These are phyloP conservation scores for Sitobion miscanthi DNA, from an alignment of 1,140 invertebrate genomes.

Conservation along the genomic window DNA sequence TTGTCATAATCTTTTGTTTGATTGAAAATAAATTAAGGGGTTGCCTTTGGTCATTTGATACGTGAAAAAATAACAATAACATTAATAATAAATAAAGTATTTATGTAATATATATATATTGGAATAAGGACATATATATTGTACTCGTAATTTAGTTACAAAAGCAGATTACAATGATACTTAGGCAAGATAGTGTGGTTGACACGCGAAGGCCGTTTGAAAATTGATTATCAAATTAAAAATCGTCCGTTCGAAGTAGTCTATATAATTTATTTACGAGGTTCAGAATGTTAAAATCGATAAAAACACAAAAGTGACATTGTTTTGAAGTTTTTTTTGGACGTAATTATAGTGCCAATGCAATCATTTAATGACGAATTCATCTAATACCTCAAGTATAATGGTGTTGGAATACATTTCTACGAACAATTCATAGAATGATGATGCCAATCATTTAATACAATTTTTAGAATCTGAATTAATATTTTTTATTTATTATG, in stretches of 20 bases:
- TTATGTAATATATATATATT: not conserved
- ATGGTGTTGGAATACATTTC: not conserved
- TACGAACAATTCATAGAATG: too few species aligned
- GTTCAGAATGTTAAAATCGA: conserved; percentile 9
- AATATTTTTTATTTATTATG: too few species aligned
- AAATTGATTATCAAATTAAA: conserved; percentile 47
- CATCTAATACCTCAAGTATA: not conserved
- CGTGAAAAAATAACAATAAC: conserved; percentile 1
- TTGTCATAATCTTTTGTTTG: not conserved
- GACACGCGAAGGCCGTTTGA: conserved; percentile 40
- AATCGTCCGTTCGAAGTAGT: not conserved
- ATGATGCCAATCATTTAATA: not conserved
- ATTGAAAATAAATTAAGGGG: not conserved
- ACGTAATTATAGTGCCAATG: not conserved
- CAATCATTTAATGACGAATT: not conserved
- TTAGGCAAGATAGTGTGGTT: not conserved
- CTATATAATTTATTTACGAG: conserved; percentile 35
- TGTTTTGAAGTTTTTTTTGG: conserved; percentile 16
- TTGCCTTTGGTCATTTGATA: not conserved
- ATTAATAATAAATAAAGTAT: not conserved
- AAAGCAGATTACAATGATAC: conserved; percentile 33
- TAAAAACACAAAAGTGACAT: conserved; percentile 28
- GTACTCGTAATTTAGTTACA: conserved; percentile 10
- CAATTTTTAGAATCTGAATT: not conserved
- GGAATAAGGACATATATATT: not conserved